Percentiles rank a stretch among this genome's conserved stretches.
Conservation (phyloP, 2,888 invertebrate genomes). For the Drosophila gaucha region DNA sequence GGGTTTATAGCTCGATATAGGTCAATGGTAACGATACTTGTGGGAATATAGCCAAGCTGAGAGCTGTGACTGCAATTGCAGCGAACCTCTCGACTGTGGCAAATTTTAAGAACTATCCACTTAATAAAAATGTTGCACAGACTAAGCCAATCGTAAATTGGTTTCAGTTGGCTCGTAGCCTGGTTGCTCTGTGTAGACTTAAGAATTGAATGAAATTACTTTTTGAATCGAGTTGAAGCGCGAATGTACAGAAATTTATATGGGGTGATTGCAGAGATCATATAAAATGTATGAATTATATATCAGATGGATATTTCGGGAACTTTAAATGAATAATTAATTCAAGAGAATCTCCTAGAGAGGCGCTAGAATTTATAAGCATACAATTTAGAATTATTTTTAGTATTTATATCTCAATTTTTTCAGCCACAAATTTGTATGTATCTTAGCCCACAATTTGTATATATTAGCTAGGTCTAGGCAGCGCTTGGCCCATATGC, state of each 20-base stretch:
- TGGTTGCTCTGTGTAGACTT: not conserved
- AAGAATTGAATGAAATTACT: not conserved
- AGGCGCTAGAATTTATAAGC: not conserved
- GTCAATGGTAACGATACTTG: constrained; percentile 47
- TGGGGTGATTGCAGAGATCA: no score
- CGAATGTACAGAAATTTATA: no score
- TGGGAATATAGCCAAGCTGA: constrained; percentile 34
- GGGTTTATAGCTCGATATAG: constrained; percentile 56
- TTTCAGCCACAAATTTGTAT: constrained; percentile 6
- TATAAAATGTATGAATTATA: no score
- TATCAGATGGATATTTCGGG: no score
- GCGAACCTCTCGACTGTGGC: constrained; percentile 37
- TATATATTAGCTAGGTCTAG: not conserved
- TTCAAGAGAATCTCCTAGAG: not conserved
- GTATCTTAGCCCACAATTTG: constrained; percentile 5
- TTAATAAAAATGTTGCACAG: constrained; percentile 46
- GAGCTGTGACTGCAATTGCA: constrained; percentile 10
- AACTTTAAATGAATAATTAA: no score
- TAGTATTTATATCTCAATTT: not conserved
- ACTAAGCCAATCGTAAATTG: constrained; percentile 47
- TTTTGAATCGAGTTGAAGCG: no score
- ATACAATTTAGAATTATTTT: not conserved
- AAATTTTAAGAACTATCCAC: constrained; percentile 53
- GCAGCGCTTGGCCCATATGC: constrained; percentile 46
- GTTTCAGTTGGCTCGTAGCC: constrained; percentile 1